Conservation (phyloP, 1,140 invertebrate species). For the Argopecten irradians region DNA sequence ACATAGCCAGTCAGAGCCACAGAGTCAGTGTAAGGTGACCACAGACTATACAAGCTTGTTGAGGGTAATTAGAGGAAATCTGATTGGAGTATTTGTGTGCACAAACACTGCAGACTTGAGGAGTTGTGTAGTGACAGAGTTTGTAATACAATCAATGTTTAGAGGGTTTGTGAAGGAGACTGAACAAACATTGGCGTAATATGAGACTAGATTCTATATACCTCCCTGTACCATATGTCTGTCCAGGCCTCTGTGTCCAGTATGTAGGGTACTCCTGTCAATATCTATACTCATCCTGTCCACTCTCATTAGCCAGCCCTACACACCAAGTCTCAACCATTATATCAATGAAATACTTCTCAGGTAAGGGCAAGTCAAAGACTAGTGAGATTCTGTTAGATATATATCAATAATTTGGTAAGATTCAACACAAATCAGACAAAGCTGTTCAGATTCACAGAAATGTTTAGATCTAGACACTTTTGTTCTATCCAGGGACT, state of each 20-base stretch:
- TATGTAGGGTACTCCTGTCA: background rate
- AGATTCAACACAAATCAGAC: no score
- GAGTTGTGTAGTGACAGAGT: background rate
- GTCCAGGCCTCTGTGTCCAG: background rate
- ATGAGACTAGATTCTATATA: background rate
- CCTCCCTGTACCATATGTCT: background rate
- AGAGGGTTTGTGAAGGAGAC: background rate
- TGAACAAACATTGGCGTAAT: background rate
- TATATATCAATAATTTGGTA: no score
- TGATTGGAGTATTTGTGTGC: background rate
- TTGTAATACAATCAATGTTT: conserved; percentile 11
- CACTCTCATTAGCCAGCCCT: background rate
- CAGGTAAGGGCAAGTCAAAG: background rate
- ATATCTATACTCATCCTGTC: background rate
- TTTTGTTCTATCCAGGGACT: no score
- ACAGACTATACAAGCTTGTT: background rate
- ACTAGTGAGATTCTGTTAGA: no score
- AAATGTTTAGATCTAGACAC: no score
- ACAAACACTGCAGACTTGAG: background rate
- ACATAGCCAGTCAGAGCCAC: background rate
- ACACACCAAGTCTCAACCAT: no score
- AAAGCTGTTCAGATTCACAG: no score
- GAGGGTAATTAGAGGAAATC: background rate
- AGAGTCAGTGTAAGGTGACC: background rate
- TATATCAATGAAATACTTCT: no score